These are phyloP conservation scores for Aporophyla nigra DNA, from an alignment of 2,888 invertebrate genomes.

Conservation along the genomic window DNA sequence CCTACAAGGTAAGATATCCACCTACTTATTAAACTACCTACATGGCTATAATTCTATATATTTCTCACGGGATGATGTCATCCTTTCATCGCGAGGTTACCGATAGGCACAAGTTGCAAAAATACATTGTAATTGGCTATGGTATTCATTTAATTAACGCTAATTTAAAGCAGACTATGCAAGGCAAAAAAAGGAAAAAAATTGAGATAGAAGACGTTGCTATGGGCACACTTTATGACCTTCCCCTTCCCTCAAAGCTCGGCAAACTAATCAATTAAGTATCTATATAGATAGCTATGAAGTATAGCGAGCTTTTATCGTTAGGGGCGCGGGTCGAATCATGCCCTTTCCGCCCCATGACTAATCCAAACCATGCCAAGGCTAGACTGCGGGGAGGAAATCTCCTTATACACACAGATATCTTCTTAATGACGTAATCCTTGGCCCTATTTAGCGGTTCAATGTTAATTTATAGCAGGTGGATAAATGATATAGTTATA, in stretches of 20 bases:
- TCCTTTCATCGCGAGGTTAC: constrained; percentile 75
- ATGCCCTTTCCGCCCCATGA: constrained; percentile 57
- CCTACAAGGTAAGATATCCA: constrained; percentile 94
- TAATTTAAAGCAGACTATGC: neutral
- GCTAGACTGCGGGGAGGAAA: constrained; percentile 60
- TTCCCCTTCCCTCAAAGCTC: neutral
- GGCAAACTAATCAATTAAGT: constrained; percentile 25
- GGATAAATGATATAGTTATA: neutral
- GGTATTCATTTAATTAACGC: neutral
- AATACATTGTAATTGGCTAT: constrained; percentile 30
- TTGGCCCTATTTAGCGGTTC: constrained; percentile 26
- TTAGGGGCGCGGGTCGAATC: constrained; percentile 41
- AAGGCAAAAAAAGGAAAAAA: neutral
- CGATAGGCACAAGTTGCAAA: constrained; percentile 49
- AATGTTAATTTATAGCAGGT: constrained; percentile 21
- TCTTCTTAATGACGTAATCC: constrained; percentile 54
- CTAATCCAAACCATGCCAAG: constrained; percentile 67
- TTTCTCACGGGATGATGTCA: constrained; percentile 88
- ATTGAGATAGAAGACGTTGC: neutral
- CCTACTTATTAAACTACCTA: constrained; percentile 72
- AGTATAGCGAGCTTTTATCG: constrained; percentile 1
- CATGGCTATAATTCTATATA: constrained; percentile 74
- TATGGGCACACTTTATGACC: constrained; percentile 5
- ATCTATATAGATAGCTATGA: neutral
- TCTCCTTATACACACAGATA: constrained; percentile 48